These are phyloP conservation scores for Punctoribates punctum DNA, from an alignment of 2,888 invertebrate species.

Conservation along the genomic window DNA sequence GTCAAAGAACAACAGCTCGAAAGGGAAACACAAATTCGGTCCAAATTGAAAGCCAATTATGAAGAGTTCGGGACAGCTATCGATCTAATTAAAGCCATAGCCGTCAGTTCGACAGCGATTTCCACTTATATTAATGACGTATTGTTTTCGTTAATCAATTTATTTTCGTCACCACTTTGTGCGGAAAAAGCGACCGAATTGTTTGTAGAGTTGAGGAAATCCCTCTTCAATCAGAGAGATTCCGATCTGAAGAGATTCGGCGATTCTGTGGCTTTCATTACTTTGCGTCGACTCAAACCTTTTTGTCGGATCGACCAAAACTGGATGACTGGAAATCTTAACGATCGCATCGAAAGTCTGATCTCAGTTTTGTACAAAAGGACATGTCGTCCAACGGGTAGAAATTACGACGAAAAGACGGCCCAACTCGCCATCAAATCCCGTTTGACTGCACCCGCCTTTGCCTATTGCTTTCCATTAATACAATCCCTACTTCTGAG, in stretches of 20 bases:
- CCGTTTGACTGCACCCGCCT: slow-evolving; percentile 66
- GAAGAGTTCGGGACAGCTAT: slow-evolving; percentile 51
- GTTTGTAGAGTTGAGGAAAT: slow-evolving; percentile 52
- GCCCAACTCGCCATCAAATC: slow-evolving; percentile 41
- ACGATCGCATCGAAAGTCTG: slow-evolving; percentile 63
- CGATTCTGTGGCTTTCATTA: slow-evolving; percentile 66
- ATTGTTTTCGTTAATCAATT: slow-evolving; percentile 61
- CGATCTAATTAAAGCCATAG: slow-evolving; percentile 51
- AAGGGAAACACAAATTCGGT: slow-evolving; percentile 75
- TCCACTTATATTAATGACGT: slow-evolving; percentile 61
- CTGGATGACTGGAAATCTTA: slow-evolving; percentile 70
- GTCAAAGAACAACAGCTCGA: slow-evolving; percentile 77
- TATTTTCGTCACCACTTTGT: slow-evolving; percentile 72
- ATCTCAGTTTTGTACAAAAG: slow-evolving; percentile 61
- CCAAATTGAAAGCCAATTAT: slow-evolving; percentile 62
- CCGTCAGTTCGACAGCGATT: slow-evolving; percentile 57
- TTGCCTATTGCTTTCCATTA: slow-evolving; percentile 77
- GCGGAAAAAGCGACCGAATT: slow-evolving; percentile 65
- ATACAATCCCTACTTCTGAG: slow-evolving; percentile 56
- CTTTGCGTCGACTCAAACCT: slow-evolving; percentile 70
- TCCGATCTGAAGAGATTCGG: slow-evolving; percentile 51
- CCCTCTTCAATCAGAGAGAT: background rate
- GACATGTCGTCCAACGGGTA: slow-evolving; percentile 52
- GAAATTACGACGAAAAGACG: slow-evolving; percentile 46
- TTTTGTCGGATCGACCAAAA: slow-evolving; percentile 71